phyloP scores from a whole-genome alignment of 2,113 vertebrate species.

The Thalassoma bifasciatum region DNA sequence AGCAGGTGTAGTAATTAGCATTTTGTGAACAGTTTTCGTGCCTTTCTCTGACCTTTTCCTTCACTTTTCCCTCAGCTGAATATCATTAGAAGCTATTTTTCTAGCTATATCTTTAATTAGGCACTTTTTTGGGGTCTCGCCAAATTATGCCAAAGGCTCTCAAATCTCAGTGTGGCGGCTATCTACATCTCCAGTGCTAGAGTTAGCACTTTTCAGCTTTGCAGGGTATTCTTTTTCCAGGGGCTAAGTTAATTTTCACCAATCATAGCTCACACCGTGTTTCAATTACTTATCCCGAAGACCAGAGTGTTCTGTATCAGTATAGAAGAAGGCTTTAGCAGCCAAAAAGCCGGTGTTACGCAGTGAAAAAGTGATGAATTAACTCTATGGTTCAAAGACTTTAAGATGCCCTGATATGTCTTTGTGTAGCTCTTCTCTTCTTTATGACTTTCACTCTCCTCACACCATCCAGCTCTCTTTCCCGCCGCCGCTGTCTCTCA shows the following conservation, averaged over 20 bases:
- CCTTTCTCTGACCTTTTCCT: constrained; percentile 1
- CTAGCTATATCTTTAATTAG: constrained; percentile 50
- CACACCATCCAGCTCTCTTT: constrained; percentile 31
- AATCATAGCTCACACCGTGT: constrained; percentile 41
- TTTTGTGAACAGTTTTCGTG: constrained; percentile 1
- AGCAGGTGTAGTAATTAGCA: background rate
- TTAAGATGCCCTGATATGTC: constrained; percentile 46
- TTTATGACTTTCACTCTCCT: constrained; percentile 13
- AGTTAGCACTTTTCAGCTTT: constrained; percentile 47
- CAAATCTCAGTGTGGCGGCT: constrained; percentile 33
- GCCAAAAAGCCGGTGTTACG: constrained; percentile 14
- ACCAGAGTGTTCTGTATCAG: constrained; percentile 44
- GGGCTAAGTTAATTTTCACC: constrained; percentile 49
- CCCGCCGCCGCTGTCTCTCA: constrained; percentile 45
- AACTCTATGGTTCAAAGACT: constrained; percentile 53
- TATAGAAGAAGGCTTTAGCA: constrained; percentile 30
- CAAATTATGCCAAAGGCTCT: constrained; percentile 35
- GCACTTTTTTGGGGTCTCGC: constrained; percentile 9
- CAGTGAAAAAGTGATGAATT: constrained; percentile 53
- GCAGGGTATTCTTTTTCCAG: constrained; percentile 32
- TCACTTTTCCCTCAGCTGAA: constrained; percentile 2
- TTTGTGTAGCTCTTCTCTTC: constrained; percentile 38
- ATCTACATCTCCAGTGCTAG: constrained; percentile 36
- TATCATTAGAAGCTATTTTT: constrained; percentile 37
- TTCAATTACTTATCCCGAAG: constrained; percentile 49